phyloP scores from a whole-genome alignment of 2,113 vertebrate genomes.

The Menura novaehollandiae region DNA sequence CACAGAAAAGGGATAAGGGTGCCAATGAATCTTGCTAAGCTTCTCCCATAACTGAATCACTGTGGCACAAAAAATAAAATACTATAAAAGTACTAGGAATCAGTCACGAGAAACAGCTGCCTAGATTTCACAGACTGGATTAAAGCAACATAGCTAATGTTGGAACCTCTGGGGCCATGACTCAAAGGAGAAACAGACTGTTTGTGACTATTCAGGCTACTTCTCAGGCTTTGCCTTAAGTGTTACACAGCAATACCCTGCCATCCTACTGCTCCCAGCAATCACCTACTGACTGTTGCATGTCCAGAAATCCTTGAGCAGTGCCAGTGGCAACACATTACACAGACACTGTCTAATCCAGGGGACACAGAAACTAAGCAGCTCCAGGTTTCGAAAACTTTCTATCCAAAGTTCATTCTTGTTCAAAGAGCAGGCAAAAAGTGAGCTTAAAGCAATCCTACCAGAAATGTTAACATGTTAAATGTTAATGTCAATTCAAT shows the following conservation, averaged over 20 bases:
- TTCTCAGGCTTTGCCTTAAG: neutral
- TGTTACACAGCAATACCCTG: neutral
- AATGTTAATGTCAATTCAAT: too few relatives aligned
- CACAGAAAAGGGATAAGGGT: neutral
- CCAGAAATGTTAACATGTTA: neutral
- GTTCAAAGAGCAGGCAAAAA: neutral
- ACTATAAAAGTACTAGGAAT: slow-evolving; percentile 29
- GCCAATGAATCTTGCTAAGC: slow-evolving; percentile 32
- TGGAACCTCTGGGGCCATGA: slow-evolving; percentile 9
- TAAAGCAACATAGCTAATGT: neutral
- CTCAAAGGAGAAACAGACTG: slow-evolving; percentile 30
- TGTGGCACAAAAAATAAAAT: slow-evolving; percentile 12
- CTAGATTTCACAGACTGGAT: neutral
- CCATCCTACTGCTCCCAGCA: neutral
- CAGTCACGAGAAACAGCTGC: slow-evolving; percentile 44
- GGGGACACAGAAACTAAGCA: neutral
- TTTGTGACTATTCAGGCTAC: neutral
- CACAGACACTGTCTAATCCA: neutral
- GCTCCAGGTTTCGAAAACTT: neutral
- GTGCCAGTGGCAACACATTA: neutral
- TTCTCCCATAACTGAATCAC: slow-evolving; percentile 42
- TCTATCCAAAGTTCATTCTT: neutral
- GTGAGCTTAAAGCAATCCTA: neutral
- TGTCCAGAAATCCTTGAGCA: neutral
- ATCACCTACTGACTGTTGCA: neutral